These are phyloP conservation scores for Paramormyrops kingsleyae DNA, from an alignment of 2,113 vertebrate genomes.

Conservation along the genomic window DNA sequence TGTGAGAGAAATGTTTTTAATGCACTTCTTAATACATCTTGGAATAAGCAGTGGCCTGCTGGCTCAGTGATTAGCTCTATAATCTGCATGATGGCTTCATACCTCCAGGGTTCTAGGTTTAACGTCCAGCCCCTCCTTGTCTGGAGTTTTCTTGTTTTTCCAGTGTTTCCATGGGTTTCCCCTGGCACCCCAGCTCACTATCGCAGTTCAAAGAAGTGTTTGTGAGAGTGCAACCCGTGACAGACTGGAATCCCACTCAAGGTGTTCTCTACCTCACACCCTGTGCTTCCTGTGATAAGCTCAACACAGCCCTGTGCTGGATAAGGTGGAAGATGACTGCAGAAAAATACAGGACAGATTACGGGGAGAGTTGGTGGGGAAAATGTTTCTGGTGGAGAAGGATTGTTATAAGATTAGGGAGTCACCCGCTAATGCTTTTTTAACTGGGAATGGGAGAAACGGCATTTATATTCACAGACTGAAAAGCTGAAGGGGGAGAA, in stretches of 20 bases:
- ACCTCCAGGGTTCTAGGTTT: background rate
- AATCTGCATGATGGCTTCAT: background rate
- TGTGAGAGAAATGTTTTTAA: background rate
- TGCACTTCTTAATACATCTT: background rate
- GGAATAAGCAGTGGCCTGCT: background rate
- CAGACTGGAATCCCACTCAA: background rate
- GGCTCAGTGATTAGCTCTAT: background rate
- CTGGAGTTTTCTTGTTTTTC: background rate
- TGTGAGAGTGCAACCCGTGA: background rate
- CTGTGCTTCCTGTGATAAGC: background rate
- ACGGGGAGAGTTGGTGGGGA: background rate
- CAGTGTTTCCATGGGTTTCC: background rate
- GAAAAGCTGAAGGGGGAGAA: background rate
- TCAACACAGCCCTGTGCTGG: background rate
- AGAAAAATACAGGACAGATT: background rate
- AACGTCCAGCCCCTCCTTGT: background rate
- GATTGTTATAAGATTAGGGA: background rate
- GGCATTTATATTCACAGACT: background rate
- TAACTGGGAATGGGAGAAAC: background rate
- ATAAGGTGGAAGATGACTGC: background rate
- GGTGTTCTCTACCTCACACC: background rate
- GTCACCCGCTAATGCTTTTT: background rate
- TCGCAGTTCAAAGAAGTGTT: background rate
- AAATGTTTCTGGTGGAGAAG: background rate
- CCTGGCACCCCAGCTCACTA: background rate